Base-by-base conservation (phyloP, 2,888 invertebrate species). In the Therioaphis trifolii region DNA sequence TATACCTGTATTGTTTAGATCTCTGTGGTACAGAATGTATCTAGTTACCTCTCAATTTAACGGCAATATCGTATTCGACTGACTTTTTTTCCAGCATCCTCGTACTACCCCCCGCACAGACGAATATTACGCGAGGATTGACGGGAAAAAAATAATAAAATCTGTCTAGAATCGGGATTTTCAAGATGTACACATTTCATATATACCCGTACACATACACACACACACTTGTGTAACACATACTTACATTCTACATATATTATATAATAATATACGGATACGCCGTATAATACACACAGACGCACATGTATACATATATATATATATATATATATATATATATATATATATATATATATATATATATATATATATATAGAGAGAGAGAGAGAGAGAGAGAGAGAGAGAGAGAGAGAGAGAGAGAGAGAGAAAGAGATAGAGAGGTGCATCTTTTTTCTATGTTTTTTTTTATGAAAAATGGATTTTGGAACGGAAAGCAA, bases 111-210 rank as follows among this genome's bases (percentile, higher is more conserved):
- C n/a, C n/a, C n/a, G n/a, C 18, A 71, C 21, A 21, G 29, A 27
- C 29, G 27, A 29, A 21, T 46, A 71, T 46, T 58, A 27, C 15
- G 21, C 14, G 21, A 24, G 55, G 29, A 46, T 71, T 71, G 79
- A 58, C 71, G 58, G 69, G 43, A n/a, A n/a, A n/a, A 80, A 71
- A 80, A 71, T 71, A 80, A 80, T 71, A 71, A 79, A 71, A 71
- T 58, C 71, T 71, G 79, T 71, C 58, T 71, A 21, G 58, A 71
- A 71, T 61, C 79, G 46, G 71, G 79, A 29, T 80, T 80, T 58
- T 66, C 71, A 52, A 69, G 55, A 55, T 27, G 55, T 71, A 35
- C 55, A 40, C 69, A 43, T 79, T 79, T 80, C 71, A 35, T 71
- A 78, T 69, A 69, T 4, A n/a, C 35, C 21, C n/a, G n/a, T n/a